phyloP scores from a whole-genome alignment of 2,113 vertebrate genomes.

The Muntiacus reevesi region DNA sequence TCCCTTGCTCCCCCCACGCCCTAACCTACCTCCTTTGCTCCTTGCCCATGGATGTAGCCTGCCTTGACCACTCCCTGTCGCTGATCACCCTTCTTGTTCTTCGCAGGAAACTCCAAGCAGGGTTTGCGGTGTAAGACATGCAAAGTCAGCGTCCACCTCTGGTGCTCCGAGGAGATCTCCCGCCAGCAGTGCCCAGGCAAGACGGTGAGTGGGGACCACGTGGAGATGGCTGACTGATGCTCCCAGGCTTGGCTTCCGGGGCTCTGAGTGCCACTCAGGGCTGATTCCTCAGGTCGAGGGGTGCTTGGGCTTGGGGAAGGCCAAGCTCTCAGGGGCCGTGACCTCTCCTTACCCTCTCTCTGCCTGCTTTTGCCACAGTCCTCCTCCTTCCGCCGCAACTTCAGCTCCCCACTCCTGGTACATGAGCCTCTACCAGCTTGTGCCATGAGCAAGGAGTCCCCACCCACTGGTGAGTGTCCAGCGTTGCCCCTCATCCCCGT shows the following conservation, averaged over 20 bases:
- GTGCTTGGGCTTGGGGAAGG: neutral
- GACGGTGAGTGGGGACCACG: conserved; percentile 73
- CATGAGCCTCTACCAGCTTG: conserved; percentile 83
- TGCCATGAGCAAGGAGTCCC: conserved; percentile 81
- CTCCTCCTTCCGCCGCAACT: conserved; percentile 92
- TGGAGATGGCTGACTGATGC: neutral
- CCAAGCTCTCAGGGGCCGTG: neutral
- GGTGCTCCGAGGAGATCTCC: conserved; percentile 92
- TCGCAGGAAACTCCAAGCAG: conserved; percentile 92
- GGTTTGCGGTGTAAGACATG: conserved; percentile 92
- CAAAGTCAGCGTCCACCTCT: conserved; percentile 92
- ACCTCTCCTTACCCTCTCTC: neutral
- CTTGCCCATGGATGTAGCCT: neutral
- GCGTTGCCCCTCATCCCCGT: neutral
- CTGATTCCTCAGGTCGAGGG: neutral
- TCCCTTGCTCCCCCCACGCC: accelerated
- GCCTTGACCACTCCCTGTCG: neutral
- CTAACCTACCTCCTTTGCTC: neutral
- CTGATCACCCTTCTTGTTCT: neutral
- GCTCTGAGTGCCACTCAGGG: neutral
- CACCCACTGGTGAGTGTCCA: conserved; percentile 75
- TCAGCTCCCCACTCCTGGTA: conserved; percentile 91
- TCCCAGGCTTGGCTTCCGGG: neutral
- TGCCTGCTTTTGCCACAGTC: conserved; percentile 74
- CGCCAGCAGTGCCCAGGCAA: conserved; percentile 90